phyloP scores from a whole-genome alignment of 2,113 vertebrate species.

The Trematocara nigrifrons region DNA sequence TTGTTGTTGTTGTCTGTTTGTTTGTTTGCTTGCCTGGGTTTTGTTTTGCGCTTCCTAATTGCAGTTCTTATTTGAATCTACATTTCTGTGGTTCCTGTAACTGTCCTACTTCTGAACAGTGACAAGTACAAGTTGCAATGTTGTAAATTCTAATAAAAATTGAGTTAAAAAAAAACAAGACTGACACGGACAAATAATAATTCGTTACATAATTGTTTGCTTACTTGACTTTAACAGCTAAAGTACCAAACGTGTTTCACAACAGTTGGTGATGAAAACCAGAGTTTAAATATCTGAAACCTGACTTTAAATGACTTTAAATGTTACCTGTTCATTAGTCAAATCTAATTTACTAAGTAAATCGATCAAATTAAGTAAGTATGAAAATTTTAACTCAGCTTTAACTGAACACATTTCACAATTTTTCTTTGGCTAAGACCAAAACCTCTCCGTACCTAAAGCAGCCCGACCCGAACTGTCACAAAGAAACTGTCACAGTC shows the following conservation, averaged over 20 bases:
- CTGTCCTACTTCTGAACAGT: no score
- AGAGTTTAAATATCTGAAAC: not conserved
- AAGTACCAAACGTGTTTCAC: not conserved
- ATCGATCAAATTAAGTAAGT: not conserved
- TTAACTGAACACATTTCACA: not conserved
- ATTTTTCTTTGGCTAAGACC: no score
- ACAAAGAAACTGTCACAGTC: not conserved
- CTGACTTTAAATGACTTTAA: not conserved
- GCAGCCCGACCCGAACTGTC: not conserved
- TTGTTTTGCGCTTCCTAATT: no score
- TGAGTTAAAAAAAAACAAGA: no score
- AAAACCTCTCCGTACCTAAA: not conserved
- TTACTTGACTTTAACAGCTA: not conserved
- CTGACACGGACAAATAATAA: not conserved
- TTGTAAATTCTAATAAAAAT: no score
- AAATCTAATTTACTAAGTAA: not conserved
- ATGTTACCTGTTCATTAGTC: not conserved
- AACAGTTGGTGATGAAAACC: not conserved
- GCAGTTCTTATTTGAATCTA: no score
- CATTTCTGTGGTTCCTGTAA: no score
- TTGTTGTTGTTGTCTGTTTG: no score
- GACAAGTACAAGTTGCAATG: no score
- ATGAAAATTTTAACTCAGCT: accelerated
- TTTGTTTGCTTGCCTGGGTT: no score
- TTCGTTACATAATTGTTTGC: not conserved